A percentile compares a stretch with the other conserved stretches of the same genome.
Conservation (phyloP, 1,140 invertebrate species). For the Heliconius nattereri region DNA sequence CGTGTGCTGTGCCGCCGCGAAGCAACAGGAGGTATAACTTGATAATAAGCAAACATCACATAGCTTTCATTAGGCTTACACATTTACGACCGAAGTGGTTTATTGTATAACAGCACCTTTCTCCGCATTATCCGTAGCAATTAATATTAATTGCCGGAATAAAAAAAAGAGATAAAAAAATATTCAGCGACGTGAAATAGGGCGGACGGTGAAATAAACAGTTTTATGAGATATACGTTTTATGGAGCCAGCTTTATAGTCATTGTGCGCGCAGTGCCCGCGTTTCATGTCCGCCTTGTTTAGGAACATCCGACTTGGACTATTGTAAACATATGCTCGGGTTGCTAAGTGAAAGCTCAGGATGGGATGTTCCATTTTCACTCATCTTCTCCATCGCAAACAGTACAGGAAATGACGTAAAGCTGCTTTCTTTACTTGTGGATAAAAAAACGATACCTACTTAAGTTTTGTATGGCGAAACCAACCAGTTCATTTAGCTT, state of each 20-base stretch:
- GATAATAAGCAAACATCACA: neutral
- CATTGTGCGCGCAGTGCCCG: conserved; percentile 23
- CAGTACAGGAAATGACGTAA: neutral
- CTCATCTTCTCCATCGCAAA: too few relatives aligned
- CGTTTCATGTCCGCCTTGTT: conserved; percentile 38
- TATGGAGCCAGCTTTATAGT: conserved; percentile 37
- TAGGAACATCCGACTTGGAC: neutral
- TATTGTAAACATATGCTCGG: neutral
- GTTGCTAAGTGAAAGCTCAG: neutral
- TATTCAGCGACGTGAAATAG: conserved; percentile 25
- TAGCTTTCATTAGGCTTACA: neutral
- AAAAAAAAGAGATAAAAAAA: conserved; percentile 26
- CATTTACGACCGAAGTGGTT: neutral
- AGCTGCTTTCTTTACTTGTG: neutral
- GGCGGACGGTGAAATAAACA: conserved; percentile 33
- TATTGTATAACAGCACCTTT: conserved; percentile 13
- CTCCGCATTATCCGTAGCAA: conserved; percentile 11
- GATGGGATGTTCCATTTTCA: neutral
- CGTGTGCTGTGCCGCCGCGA: too few relatives aligned
- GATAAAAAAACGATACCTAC: neutral
- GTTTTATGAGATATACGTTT: conserved; percentile 40
- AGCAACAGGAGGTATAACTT: neutral
- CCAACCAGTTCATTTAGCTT: neutral
- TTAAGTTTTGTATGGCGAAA: too few relatives aligned
- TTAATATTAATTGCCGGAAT: conserved; percentile 29